Percentiles rank a stretch among this genome's conserved stretches.
Conservation (phyloP, 1,140 invertebrate species). For the Pygmarrhopalites habei region DNA sequence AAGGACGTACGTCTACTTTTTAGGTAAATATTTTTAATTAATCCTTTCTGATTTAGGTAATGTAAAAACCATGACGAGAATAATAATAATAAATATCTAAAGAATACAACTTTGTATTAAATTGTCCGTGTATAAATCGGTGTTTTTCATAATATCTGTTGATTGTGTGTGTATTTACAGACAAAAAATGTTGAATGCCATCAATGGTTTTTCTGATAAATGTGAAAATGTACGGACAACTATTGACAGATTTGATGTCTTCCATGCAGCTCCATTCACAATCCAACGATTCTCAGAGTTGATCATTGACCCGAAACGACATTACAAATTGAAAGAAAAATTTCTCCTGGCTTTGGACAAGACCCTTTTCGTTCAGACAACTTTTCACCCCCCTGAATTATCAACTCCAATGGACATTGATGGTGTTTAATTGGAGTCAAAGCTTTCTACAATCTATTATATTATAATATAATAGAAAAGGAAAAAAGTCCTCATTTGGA, state of each 20-base stretch:
- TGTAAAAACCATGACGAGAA: not conserved
- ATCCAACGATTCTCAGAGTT: constrained; percentile 92
- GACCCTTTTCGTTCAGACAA: constrained; percentile 89
- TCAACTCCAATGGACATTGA: no score
- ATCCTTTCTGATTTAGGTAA: not conserved
- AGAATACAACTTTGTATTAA: not conserved
- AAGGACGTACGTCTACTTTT: constrained; percentile 75
- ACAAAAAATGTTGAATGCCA: constrained; percentile 34
- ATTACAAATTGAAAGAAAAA: constrained; percentile 92
- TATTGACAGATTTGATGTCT: constrained; percentile 32
- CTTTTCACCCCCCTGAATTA: no score
- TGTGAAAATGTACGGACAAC: constrained; percentile 20
- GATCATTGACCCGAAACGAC: constrained; percentile 77
- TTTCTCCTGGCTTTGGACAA: constrained; percentile 91
- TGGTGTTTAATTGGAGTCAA: no score
- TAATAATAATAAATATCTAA: not conserved
- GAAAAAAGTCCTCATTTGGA: no score
- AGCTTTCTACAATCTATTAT: no score
- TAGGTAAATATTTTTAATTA: constrained; percentile 24
- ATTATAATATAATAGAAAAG: no score
- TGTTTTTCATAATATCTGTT: not conserved
- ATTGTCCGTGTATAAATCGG: no score
- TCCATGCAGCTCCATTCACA: constrained; percentile 82
- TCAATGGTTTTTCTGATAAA: constrained; percentile 27
- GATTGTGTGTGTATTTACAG: no score